Percentiles rank a stretch among this genome's conserved stretches.
Evolutionary conservation across 2,888 invertebrate genomes (phyloP).

Genomic region (Drosophila birchii): DNA sequence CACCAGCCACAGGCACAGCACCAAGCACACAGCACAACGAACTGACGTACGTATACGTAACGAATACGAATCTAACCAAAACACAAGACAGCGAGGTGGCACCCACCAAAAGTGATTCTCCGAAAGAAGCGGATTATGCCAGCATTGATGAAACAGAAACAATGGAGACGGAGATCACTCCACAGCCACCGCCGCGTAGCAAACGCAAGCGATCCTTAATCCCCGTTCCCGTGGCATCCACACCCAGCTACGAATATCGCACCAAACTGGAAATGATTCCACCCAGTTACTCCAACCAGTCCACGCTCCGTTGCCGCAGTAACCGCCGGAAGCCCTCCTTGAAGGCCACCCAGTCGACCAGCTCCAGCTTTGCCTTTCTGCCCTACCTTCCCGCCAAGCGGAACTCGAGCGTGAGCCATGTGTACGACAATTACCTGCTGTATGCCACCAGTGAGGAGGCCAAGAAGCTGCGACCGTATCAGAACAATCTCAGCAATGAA

Average conservation of each 20-base stretch:
- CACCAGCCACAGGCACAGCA: slow-evolving; percentile 34
- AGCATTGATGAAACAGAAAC: slow-evolving; percentile 62
- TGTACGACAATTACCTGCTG: slow-evolving; percentile 83
- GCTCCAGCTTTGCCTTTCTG: slow-evolving; percentile 83
- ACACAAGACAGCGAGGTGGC: slow-evolving; percentile 57
- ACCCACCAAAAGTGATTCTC: background rate
- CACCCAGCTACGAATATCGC: slow-evolving; percentile 74
- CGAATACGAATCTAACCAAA: slow-evolving; percentile 81
- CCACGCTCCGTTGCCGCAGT: slow-evolving; percentile 75
- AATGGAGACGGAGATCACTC: slow-evolving; percentile 8
- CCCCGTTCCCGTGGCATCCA: slow-evolving; percentile 66
- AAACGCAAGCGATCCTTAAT: slow-evolving; percentile 82
- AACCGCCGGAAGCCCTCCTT: slow-evolving; percentile 67
- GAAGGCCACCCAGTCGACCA: slow-evolving; percentile 80
- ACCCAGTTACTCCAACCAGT: slow-evolving; percentile 81
- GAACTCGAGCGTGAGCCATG: slow-evolving; percentile 83
- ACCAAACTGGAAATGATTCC: slow-evolving; percentile 75
- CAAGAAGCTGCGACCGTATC: slow-evolving; percentile 71
- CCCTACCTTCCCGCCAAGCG: slow-evolving; percentile 82
- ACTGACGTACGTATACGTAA: slow-evolving; percentile 85
- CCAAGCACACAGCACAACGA: slow-evolving; percentile 72
- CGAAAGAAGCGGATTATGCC: slow-evolving; percentile 56
- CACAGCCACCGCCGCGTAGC: slow-evolving; percentile 82
- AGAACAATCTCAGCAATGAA: slow-evolving; percentile 77
- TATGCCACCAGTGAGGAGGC: slow-evolving; percentile 57